These are phyloP conservation scores for Hofmannophila pseudospretella DNA, from an alignment of 2,888 invertebrate genomes.

Conservation along the genomic window DNA sequence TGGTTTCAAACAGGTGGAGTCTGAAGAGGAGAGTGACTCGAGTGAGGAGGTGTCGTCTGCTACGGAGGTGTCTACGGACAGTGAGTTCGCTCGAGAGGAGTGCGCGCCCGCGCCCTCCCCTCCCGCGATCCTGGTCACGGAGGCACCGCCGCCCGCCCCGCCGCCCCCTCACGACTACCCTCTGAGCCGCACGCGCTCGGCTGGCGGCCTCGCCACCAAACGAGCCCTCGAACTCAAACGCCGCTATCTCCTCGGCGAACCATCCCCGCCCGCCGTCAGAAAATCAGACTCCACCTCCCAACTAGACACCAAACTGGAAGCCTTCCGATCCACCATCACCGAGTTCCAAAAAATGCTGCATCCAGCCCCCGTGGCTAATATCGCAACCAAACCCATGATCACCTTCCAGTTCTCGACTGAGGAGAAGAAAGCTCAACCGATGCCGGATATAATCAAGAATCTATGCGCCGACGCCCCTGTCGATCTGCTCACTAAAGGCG, in stretches of 20 bases:
- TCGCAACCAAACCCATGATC: conserved; percentile 34
- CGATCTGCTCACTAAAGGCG: conserved; percentile 55
- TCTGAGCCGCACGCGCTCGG: conserved; percentile 89
- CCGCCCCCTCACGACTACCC: conserved; percentile 82
- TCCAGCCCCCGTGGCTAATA: conserved; percentile 79
- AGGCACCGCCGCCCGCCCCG: conserved; percentile 87
- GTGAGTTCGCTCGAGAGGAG: conserved; percentile 92
- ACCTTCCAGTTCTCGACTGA: conserved; percentile 49
- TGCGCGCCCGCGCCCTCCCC: conserved; percentile 83
- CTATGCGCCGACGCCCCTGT: conserved; percentile 54
- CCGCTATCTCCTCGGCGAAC: conserved; percentile 87
- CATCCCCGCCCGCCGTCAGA: conserved; percentile 83
- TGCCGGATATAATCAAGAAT: conserved; percentile 80
- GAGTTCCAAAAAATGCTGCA: conserved; percentile 92
- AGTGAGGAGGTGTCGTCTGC: conserved; percentile 89
- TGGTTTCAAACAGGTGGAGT: conserved; percentile 56
- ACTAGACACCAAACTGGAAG: conserved; percentile 89
- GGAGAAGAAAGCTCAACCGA: conserved; percentile 64
- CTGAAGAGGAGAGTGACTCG: conserved; percentile 78
- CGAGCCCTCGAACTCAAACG: conserved; percentile 92
- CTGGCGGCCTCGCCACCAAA: conserved; percentile 92
- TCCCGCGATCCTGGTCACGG: conserved; percentile 87
- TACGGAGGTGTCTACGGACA: conserved; percentile 95
- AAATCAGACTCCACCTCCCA: conserved; percentile 91
- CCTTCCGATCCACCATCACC: conserved; percentile 90